Percentiles rank a stretch among this genome's conserved stretches.
Evolutionary conservation across 1,140 invertebrate species (phyloP).

Genomic region (Drosophila repletoides): DNA sequence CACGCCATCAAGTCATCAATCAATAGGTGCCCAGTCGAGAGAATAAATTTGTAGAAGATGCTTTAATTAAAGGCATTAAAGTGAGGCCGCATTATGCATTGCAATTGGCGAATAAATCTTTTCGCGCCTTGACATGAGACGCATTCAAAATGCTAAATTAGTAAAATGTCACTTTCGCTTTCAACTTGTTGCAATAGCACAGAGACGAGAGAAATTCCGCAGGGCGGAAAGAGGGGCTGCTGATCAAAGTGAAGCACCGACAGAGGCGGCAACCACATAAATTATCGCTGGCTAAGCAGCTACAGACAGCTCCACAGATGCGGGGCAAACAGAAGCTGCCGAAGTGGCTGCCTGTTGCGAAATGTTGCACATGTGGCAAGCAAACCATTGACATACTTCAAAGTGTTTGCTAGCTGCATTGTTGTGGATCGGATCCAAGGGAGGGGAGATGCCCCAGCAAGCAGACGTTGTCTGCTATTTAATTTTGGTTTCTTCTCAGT

Average conservation of each 20-base stretch:
- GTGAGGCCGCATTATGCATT: constrained; percentile 24
- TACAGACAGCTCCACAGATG: constrained; percentile 54
- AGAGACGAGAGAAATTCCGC: constrained; percentile 17
- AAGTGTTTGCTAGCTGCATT: constrained; percentile 52
- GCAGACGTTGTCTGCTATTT: constrained; percentile 15
- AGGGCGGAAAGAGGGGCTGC: constrained; percentile 8
- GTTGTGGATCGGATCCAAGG: constrained; percentile 15
- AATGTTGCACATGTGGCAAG: constrained; percentile 73
- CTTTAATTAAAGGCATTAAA: constrained; percentile 59
- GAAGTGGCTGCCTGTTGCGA: constrained; percentile 34
- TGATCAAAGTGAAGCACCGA: constrained; percentile 61
- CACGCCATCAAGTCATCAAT: constrained; percentile 34
- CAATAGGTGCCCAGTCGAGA: constrained; percentile 38
- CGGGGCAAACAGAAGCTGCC: background rate
- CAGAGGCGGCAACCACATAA: constrained; percentile 67
- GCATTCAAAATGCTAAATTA: constrained; percentile 80
- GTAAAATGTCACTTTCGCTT: constrained; percentile 81
- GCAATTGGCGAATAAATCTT: constrained; percentile 66
- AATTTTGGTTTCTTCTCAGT: constrained; percentile 29
- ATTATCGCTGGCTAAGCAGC: constrained; percentile 74
- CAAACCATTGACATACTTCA: constrained; percentile 77
- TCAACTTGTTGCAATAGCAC: constrained; percentile 51
- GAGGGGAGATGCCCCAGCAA: no score
- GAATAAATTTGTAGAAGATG: constrained; percentile 24
- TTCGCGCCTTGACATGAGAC: constrained; percentile 47